These are phyloP conservation scores for Columba guinea DNA, from an alignment of 2,797 vertebrate species.

Conservation along the genomic window DNA sequence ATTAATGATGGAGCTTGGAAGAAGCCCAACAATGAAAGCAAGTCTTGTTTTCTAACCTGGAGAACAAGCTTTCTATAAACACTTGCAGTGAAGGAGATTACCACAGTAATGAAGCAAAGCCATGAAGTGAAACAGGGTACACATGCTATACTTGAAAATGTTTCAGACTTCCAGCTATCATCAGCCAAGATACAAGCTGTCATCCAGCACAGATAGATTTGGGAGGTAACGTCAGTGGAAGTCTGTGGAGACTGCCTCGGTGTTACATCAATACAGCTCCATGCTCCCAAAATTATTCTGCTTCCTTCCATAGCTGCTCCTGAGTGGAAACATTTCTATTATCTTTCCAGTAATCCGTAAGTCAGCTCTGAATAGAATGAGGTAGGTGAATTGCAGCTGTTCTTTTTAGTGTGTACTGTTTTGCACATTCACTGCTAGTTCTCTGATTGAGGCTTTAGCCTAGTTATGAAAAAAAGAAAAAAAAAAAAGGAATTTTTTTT, in stretches of 20 bases:
- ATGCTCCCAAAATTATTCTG: neutral
- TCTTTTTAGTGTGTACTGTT: neutral
- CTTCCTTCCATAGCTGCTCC: neutral
- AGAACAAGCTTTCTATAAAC: slow-evolving; percentile 51
- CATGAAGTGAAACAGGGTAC: slow-evolving; percentile 41
- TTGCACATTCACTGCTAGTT: neutral
- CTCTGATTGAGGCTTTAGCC: neutral
- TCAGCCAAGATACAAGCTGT: neutral
- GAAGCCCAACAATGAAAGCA: slow-evolving; percentile 35
- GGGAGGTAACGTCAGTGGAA: neutral
- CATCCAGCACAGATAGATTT: neutral
- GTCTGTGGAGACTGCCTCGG: neutral
- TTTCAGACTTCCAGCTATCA: slow-evolving; percentile 31
- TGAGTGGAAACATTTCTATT: neutral
- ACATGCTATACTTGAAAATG: neutral
- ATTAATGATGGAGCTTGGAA: slow-evolving; percentile 35
- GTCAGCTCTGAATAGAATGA: neutral
- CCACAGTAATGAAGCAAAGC: slow-evolving; percentile 20
- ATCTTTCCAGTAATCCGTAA: neutral
- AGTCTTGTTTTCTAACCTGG: slow-evolving; percentile 57
- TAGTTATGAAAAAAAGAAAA: neutral
- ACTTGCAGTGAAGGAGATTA: slow-evolving; percentile 28
- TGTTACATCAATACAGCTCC: neutral
- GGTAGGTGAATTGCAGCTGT: neutral
- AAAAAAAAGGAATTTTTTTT: too few species aligned